These are phyloP conservation scores for Xanthia icteritia DNA, from an alignment of 2,888 invertebrate genomes.

Conservation along the genomic window DNA sequence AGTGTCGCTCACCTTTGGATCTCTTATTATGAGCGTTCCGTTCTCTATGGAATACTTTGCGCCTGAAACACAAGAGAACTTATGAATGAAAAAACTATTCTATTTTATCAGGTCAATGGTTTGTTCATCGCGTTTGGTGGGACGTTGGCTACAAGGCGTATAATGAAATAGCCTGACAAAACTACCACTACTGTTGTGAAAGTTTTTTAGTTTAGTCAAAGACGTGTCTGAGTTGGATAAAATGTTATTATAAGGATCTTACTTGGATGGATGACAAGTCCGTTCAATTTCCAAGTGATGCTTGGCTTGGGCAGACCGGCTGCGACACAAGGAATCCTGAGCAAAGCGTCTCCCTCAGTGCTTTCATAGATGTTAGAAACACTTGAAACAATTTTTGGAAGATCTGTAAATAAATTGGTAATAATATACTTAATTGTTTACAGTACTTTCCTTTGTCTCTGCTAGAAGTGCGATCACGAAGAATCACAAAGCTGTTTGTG, in stretches of 20 bases:
- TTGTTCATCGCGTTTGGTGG: not conserved
- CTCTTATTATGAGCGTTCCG: constrained; percentile 38
- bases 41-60: constrained; percentile 38
- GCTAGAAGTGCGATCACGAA: too few species aligned
- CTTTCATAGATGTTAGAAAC: not conserved
- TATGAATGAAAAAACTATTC: not conserved
- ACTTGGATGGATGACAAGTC: constrained; percentile 28
- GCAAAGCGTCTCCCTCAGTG: constrained; percentile 41
- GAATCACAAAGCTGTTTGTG: too few species aligned
- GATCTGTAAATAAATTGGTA: constrained; percentile 26
- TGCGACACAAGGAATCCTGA: constrained; percentile 50
- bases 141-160: too few species aligned
- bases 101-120: too few species aligned
- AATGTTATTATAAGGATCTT: constrained; percentile 1
- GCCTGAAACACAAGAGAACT: not conserved
- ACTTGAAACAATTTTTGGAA: constrained; percentile 42
- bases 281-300: constrained; percentile 44
- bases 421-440: too few species aligned
- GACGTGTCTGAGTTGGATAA: not conserved
- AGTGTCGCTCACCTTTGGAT: constrained; percentile 39
- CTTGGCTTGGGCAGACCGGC: constrained; percentile 48
- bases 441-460: too few species aligned
- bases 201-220: not conserved
- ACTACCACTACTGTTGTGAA: not conserved
- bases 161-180: not conserved